Evolutionary conservation across 2,797 vertebrate species (phyloP), one percentile per base, ranked within the genome.

Genomic region (Protosalanx chinensis): DNA sequence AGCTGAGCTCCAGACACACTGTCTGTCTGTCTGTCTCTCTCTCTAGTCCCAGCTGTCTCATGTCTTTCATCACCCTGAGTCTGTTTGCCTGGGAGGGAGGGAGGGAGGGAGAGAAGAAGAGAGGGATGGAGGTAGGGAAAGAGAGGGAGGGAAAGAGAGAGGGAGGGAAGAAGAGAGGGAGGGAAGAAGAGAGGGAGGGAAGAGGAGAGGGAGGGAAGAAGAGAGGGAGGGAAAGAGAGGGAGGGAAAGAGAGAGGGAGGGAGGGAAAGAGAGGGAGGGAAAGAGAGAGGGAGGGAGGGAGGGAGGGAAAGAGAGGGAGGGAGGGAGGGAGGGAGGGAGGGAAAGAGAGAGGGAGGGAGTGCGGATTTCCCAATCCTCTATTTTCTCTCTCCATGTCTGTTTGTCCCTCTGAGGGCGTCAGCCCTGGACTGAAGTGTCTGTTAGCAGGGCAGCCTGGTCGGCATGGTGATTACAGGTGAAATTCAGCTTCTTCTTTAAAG

Each of bases 401-500:
- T n/a, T 20, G 35, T 68, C 84, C 82, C 88, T 88, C 88, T 89
- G 83, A 84, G 90, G 85, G 85, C 85, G 84, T 79, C 86, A 82
- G 88, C 80, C 86, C 87, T 84, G 85, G 89, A 90, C 90, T 91
- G 91, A 92, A 91, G 90, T 89, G 90, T 92, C 90, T 93, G 89
- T 91, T 91, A 92, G 88, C 87, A 86, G 87, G 90, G 90, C 89
- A 89, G 82, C 87, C 85, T 91, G 89, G 88, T 91, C 92, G 91
- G 91, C 91, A 92, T 90, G 89, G 90, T 93, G 92, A 92, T 93
- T 92, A 91, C 91, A 93, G 92, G 92, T 93, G 92, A 92, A 92
- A 93, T 91, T 92, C 92, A 88, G 91, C 90, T 90, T 92, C 91
- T 90, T 92, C 90, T 92, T 93, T 92, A 93, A 92, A 93, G 92